phyloP scores from a whole-genome alignment of 2,797 vertebrate species.

The Brachyalestes nurse region DNA sequence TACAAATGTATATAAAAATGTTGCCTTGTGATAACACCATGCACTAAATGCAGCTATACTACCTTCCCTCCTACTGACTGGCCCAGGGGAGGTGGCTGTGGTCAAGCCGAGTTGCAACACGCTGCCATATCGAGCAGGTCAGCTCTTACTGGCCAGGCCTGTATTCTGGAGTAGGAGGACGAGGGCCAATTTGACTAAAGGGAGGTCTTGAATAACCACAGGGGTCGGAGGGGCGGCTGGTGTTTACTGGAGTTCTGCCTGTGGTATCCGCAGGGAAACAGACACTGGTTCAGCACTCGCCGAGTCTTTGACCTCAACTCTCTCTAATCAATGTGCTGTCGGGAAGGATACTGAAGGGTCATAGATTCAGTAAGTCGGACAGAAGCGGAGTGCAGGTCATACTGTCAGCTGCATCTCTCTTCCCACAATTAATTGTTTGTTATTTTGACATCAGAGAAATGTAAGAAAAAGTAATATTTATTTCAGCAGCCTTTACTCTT shows the following conservation, averaged over 20 bases:
- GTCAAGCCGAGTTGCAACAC: neutral
- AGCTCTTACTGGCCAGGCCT: neutral
- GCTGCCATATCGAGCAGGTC: neutral
- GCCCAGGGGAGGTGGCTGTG: neutral
- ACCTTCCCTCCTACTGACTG: neutral
- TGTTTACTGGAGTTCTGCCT: slow-evolving; percentile 60
- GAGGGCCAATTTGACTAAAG: slow-evolving; percentile 23
- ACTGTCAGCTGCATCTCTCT: neutral
- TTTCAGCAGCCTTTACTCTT: neutral
- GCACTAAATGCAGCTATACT: neutral
- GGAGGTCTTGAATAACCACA: slow-evolving; percentile 53
- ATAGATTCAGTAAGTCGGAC: neutral
- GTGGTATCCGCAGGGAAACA: slow-evolving; percentile 29
- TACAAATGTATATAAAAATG: neutral
- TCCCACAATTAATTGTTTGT: neutral
- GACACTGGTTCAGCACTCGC: slow-evolving; percentile 42
- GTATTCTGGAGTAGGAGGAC: neutral
- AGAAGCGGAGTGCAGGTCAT: neutral
- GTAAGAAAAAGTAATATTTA: too few species aligned
- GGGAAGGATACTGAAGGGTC: slow-evolving; percentile 7
- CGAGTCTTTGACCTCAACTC: slow-evolving; percentile 48
- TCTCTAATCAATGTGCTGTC: slow-evolving; percentile 43
- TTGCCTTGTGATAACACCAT: neutral
- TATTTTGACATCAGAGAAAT: too few species aligned
- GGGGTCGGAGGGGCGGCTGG: slow-evolving; percentile 61